Base-by-base conservation (phyloP, 2,888 invertebrate genomes). In the Frankliniella fusca region DNA sequence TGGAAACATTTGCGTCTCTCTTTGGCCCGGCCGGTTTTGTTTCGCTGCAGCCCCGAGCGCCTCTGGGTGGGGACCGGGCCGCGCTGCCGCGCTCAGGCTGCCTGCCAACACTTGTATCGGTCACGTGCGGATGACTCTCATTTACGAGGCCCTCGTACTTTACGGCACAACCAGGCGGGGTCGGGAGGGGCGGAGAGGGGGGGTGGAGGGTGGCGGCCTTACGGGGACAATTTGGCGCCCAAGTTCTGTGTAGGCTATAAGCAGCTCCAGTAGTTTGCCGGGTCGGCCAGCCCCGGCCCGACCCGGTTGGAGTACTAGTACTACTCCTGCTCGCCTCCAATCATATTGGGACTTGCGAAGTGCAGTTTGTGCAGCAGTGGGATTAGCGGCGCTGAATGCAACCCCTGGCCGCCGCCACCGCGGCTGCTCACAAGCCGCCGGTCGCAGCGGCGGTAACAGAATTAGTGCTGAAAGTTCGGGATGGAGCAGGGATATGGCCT, bases 81-180 rank as follows among this genome's bases (percentile, higher is more conserved):
- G 38, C 38, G 38, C 38, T 5, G 38, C 38, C 38, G 38, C 38
- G 38, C 38, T 38, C 38, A 38, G 38, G 38, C 38, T 38, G 38
- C 38, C 38, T 38, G 38, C 38, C 38, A 38, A 38, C 38, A 38
- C 38, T 38, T 61, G 61, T 61, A 61, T 61, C 61, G 61, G 61
- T 61, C 61, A 61, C 61, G 61, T 61, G 61, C 61, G 61, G 61
- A 61, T 18, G 61, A 61, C 61, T 38, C 61, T 61, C 61, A 61
- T 61, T 61, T 61, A 61, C 61, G 61, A 61, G 11, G 38, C 38
- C 61, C 61, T 61, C 61, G 61, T 61, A 18, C 54, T 54, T 18
- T 54, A n/a, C 61, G 18, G 20, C 61, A 61, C 61, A 20, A 18
- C 15, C 15, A 54, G 54, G 54, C 54, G 18, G 54, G 61, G 61